Conservation (phyloP, 1,140 invertebrate species). For the Mamestra configurata region DNA sequence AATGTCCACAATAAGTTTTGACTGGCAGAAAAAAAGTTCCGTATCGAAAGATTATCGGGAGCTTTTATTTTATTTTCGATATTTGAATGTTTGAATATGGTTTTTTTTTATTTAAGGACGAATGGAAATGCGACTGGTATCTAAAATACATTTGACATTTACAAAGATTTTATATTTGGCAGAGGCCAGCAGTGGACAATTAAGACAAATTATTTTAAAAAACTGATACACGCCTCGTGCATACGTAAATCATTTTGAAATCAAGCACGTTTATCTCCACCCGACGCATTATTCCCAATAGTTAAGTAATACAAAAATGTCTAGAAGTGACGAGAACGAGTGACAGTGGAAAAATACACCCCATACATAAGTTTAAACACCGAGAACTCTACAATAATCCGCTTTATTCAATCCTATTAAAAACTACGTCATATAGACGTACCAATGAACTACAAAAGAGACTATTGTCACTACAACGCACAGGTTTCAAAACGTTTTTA, state of each 20-base stretch:
- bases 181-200: too few species aligned
- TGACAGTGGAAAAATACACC: background rate
- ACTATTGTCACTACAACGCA: background rate
- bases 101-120: background rate
- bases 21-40: slow-evolving; percentile 31
- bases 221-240: too few species aligned
- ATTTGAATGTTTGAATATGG: too few species aligned
- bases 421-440: slow-evolving; percentile 3
- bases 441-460: background rate
- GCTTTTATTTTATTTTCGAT: background rate
- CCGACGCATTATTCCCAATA: too few species aligned
- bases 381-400: slow-evolving; percentile 23
- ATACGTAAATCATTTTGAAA: too few species aligned
- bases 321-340: background rate
- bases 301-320: too few species aligned
- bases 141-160: too few species aligned
- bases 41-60: slow-evolving; percentile 8
- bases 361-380: slow-evolving; percentile 27
- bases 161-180: too few species aligned
- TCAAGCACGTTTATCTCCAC: too few species aligned
- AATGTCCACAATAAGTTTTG: slow-evolving; percentile 57
- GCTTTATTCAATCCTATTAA: slow-evolving; percentile 36
- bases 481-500: background rate
- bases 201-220: too few species aligned
- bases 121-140: too few species aligned